Conservation (phyloP, 2,888 invertebrate species). For the Orchesella flavescens region DNA sequence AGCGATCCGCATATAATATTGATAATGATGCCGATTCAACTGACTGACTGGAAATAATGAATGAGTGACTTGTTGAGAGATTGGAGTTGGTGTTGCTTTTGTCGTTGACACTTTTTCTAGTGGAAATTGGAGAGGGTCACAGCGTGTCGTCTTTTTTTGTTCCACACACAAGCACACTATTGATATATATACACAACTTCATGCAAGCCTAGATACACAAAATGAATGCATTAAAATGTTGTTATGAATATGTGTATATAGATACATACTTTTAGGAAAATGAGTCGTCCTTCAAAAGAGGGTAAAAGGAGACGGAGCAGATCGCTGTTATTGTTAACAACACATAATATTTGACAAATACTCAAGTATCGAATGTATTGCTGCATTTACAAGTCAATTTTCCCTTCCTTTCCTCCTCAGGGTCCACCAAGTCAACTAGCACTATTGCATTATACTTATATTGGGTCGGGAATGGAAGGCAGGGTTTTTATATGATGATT, state of each 20-base stretch:
- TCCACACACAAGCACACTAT: conserved; percentile 20
- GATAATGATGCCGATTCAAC: conserved; percentile 21
- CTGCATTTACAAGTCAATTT: conserved; percentile 57
- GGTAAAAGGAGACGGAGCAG: conserved; percentile 7
- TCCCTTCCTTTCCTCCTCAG: conserved; percentile 5
- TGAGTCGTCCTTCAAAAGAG: background rate
- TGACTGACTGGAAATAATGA: conserved; percentile 48
- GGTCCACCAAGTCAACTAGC: too few relatives aligned
- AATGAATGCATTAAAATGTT: conserved; percentile 26
- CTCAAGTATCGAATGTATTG: conserved; percentile 49
- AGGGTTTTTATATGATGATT: too few relatives aligned
- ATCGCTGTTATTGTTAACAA: conserved; percentile 48
- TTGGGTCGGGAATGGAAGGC: too few relatives aligned
- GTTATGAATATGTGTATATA: background rate
- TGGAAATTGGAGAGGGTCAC: conserved; percentile 48
- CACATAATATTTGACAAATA: conserved; percentile 58
- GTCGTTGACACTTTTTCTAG: conserved; percentile 43
- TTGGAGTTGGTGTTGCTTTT: conserved; percentile 34
- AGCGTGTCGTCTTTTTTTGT: conserved; percentile 51
- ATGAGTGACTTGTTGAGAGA: conserved; percentile 51
- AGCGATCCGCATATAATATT: conserved; percentile 6
- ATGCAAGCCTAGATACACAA: background rate
- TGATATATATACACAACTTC: background rate
- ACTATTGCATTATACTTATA: too few relatives aligned
- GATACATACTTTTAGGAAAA: conserved; percentile 21